Percentiles rank a stretch among this genome's conserved stretches.
Conservation (phyloP, 2,113 vertebrate species). For the Conger conger region DNA sequence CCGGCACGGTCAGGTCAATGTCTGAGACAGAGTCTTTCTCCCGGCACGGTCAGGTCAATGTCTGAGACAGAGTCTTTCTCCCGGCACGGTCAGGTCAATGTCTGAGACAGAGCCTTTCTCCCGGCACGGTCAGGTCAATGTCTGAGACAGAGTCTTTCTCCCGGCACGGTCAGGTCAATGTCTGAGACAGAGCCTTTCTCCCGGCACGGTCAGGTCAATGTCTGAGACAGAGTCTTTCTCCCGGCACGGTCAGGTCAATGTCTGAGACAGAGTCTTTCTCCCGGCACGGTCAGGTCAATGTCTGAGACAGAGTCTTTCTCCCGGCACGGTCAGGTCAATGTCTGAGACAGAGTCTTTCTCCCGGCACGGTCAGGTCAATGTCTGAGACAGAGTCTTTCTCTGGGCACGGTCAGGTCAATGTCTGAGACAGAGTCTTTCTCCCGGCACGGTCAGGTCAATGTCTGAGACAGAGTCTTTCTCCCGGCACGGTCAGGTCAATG, state of each 20-base stretch:
- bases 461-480: not conserved
- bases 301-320: not conserved
- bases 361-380: not conserved
- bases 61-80: not conserved
- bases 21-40: not conserved
- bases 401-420: not conserved
- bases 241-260: not conserved
- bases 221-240: not conserved
- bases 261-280: not conserved
- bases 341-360: not conserved
- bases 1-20: not conserved
- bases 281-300: not conserved
- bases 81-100: not conserved
- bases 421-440: not conserved
- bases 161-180: not conserved
- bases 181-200: not conserved
- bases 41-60: not conserved
- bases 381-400: not conserved
- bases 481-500: not conserved
- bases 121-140: not conserved
- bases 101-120: not conserved
- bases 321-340: not conserved
- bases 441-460: not conserved
- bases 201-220: not conserved
- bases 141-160: not conserved